Evolutionary conservation across 2,797 vertebrate species (phyloP).

Genomic region (Holocentrus rufus): DNA sequence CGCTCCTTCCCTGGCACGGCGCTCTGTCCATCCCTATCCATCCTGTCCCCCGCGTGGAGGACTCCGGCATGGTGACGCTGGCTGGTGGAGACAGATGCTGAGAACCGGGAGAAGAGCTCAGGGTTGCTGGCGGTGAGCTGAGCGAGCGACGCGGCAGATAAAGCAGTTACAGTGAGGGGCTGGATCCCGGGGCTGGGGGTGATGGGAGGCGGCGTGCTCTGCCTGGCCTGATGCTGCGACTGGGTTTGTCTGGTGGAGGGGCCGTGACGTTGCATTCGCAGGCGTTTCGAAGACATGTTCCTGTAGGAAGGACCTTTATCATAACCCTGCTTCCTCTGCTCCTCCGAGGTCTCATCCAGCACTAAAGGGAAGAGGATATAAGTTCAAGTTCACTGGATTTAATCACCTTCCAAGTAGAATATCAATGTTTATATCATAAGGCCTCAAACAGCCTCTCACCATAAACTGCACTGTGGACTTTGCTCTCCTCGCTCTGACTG

Average conservation of each 20-base stretch:
- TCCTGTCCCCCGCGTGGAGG: conserved; percentile 79
- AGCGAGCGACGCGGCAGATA: conserved; percentile 83
- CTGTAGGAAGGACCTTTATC: conserved; percentile 78
- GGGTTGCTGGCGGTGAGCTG: conserved; percentile 81
- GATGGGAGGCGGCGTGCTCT: conserved; percentile 81
- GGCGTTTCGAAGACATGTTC: conserved; percentile 80
- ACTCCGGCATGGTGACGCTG: conserved; percentile 69
- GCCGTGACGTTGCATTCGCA: conserved; percentile 83
- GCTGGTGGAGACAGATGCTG: conserved; percentile 71
- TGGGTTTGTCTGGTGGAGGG: conserved; percentile 77
- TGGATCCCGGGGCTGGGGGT: conserved; percentile 81
- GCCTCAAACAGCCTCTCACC: conserved; percentile 74
- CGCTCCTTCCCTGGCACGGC: conserved; percentile 71
- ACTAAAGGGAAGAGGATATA: conserved; percentile 70
- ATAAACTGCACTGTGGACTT: conserved; percentile 81
- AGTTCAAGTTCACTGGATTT: background rate
- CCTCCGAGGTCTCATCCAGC: conserved; percentile 85
- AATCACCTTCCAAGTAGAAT: background rate
- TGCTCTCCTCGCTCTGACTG: conserved; percentile 84
- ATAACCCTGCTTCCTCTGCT: conserved; percentile 82
- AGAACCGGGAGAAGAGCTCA: conserved; percentile 81
- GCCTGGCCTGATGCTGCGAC: conserved; percentile 73
- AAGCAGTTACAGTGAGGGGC: conserved; percentile 83
- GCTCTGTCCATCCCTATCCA: conserved; percentile 81
- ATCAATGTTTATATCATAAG: background rate